These are phyloP conservation scores for Pseudorasbora parva DNA, from an alignment of 2,113 vertebrate species.

Conservation along the genomic window DNA sequence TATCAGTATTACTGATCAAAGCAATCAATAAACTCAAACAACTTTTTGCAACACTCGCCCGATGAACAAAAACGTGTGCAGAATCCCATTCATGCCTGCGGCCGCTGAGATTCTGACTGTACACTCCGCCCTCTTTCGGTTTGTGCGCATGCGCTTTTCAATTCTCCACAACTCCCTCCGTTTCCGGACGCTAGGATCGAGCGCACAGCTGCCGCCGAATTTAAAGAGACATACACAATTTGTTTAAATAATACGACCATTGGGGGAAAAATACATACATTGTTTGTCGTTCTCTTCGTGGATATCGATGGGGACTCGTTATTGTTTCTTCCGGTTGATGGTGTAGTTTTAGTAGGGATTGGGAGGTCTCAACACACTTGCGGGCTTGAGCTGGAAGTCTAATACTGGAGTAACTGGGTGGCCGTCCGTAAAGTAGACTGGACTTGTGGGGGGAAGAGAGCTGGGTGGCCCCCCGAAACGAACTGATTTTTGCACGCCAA, in stretches of 20 bases:
- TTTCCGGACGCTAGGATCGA: slow-evolving; percentile 79
- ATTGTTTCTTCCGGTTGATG: background rate
- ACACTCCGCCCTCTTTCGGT: slow-evolving; percentile 63
- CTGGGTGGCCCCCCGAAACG: slow-evolving; percentile 55
- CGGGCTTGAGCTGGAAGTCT: slow-evolving; percentile 67
- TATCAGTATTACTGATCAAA: background rate
- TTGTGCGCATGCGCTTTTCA: slow-evolving; percentile 51
- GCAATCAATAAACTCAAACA: background rate
- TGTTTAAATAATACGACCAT: slow-evolving; percentile 64
- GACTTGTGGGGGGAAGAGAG: slow-evolving; percentile 57
- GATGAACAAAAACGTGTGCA: slow-evolving; percentile 34
- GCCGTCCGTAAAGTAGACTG: slow-evolving; percentile 39
- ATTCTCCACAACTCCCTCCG: slow-evolving; percentile 71
- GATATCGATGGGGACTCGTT: background rate
- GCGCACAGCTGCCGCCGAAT: slow-evolving; percentile 80
- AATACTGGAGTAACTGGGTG: slow-evolving; percentile 43
- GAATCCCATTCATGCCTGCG: slow-evolving; percentile 33
- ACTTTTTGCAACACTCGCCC: background rate
- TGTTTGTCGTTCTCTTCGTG: slow-evolving; percentile 67
- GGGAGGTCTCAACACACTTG: slow-evolving; percentile 32
- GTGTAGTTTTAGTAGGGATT: background rate
- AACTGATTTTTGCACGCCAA: slow-evolving; percentile 15
- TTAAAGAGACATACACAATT: slow-evolving; percentile 82
- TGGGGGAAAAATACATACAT: slow-evolving; percentile 67
- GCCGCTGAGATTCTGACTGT: background rate